phyloP scores from a whole-genome alignment of 2,888 invertebrate species.

The Amblyteles armatorius region DNA sequence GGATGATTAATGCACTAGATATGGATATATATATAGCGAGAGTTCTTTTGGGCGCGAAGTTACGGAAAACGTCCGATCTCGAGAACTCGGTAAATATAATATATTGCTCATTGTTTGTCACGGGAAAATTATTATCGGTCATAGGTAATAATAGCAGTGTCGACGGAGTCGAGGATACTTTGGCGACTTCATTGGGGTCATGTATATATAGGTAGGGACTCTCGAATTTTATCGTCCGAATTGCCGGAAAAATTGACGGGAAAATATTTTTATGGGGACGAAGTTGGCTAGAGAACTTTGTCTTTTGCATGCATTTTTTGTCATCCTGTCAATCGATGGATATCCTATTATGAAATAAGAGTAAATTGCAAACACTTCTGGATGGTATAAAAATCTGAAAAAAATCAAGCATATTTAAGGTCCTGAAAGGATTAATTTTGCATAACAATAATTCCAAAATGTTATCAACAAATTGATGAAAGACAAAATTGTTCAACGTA shows the following conservation, averaged over 20 bases:
- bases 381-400: too few relatives aligned
- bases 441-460: too few relatives aligned
- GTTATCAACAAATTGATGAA: too few relatives aligned
- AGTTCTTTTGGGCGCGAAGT: neutral
- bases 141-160: constrained; percentile 16
- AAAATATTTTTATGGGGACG: too few relatives aligned
- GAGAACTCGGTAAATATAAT: constrained; percentile 71
- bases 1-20: constrained; percentile 1
- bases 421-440: too few relatives aligned
- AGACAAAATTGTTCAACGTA: too few relatives aligned
- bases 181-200: constrained; percentile 19
- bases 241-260: neutral
- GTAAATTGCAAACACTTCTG: too few relatives aligned
- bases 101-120: constrained; percentile 50
- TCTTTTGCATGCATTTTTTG: too few relatives aligned
- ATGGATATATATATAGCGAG: neutral
- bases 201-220: neutral
- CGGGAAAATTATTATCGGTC: constrained; percentile 34
- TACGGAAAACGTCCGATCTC: constrained; percentile 54
- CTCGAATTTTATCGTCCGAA: neutral
- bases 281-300: too few relatives aligned
- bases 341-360: too few relatives aligned
- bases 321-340: too few relatives aligned
- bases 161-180: constrained; percentile 27
- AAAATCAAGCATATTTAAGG: too few relatives aligned